These are phyloP conservation scores for Alces alces DNA, from an alignment of 2,113 vertebrate genomes.

Conservation along the genomic window DNA sequence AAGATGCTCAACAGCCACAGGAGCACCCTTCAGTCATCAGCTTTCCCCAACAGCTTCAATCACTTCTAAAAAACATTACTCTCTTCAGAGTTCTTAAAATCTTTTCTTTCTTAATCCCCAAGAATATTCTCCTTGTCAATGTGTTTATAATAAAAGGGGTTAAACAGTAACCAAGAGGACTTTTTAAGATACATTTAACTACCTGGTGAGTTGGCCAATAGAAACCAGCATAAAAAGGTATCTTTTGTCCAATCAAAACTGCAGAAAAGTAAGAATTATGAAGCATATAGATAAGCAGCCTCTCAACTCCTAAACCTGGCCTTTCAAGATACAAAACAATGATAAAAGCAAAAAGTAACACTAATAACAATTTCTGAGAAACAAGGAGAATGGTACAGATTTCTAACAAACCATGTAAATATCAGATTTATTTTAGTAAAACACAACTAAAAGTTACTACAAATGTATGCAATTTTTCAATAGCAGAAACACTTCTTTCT, in stretches of 20 bases:
- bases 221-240: neutral
- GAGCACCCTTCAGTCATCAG: neutral
- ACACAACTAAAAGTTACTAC: neutral
- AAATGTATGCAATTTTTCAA: neutral
- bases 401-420: neutral
- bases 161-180: neutral
- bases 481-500: neutral
- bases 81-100: neutral
- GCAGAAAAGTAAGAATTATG: neutral
- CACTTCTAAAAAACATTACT: neutral
- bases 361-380: neutral
- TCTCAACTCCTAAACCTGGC: neutral
- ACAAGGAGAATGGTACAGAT: neutral
- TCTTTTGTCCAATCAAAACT: neutral
- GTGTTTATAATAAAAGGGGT: neutral
- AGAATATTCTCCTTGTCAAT: neutral
- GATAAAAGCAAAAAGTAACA: neutral
- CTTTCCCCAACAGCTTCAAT: neutral
- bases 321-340: slow-evolving; percentile 18
- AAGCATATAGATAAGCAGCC: neutral
- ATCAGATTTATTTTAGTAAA: neutral
- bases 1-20: neutral
- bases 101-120: neutral
- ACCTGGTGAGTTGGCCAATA: neutral
- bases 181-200: neutral